Conservation (phyloP, 2,797 vertebrate genomes). For the Coilia nasus region DNA sequence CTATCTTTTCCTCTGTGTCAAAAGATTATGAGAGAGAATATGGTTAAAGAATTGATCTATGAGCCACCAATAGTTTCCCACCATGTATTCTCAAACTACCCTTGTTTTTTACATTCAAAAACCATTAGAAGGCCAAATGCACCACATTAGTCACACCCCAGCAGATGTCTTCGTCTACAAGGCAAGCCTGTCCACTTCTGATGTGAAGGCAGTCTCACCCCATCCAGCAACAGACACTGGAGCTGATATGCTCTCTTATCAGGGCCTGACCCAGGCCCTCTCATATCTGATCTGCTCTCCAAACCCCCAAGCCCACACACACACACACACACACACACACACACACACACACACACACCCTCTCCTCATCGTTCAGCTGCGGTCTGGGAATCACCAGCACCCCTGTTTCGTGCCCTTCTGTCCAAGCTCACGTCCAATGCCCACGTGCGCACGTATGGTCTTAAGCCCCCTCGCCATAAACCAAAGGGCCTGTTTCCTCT, state of each 20-base stretch:
- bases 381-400: not conserved
- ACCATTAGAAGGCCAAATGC: not conserved
- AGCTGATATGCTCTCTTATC: not conserved
- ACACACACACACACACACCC: too few relatives aligned
- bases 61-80: not conserved
- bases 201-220: not conserved
- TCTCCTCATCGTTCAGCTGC: not conserved
- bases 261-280: not conserved
- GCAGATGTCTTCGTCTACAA: not conserved
- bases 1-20: not conserved
- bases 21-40: not conserved
- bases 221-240: not conserved
- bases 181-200: not conserved
- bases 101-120: not conserved
- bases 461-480: conserved; percentile 11
- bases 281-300: not conserved
- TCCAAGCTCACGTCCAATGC: not conserved
- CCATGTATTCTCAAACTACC: not conserved
- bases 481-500: not conserved
- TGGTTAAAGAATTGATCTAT: not conserved
- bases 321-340: too few relatives aligned
- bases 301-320: too few relatives aligned
- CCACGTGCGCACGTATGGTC: not conserved
- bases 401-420: not conserved
- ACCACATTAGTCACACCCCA: not conserved